These are phyloP conservation scores for Tenthredo notha DNA, from an alignment of 2,888 invertebrate genomes.

Conservation along the genomic window DNA sequence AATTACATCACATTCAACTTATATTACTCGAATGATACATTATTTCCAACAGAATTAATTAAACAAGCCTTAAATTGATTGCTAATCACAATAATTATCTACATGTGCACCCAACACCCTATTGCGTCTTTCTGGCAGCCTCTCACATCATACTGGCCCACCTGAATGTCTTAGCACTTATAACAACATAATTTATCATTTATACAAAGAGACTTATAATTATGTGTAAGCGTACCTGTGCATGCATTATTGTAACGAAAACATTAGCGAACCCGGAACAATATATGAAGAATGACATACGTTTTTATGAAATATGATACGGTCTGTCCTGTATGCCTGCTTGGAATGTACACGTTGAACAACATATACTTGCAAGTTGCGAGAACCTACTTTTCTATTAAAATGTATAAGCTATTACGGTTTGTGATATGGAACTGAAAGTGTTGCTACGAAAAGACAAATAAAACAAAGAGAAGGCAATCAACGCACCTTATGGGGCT, in stretches of 20 bases:
- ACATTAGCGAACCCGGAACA: background rate
- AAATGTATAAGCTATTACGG: background rate
- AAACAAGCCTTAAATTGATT: background rate
- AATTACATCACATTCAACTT: background rate
- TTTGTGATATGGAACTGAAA: background rate
- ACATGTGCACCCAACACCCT: background rate
- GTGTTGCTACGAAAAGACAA: background rate
- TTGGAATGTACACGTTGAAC: constrained; percentile 13
- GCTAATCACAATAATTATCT: background rate
- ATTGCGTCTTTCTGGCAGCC: background rate
- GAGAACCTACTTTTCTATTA: background rate
- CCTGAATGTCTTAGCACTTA: background rate
- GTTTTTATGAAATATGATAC: background rate
- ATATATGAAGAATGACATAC: background rate
- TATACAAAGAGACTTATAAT: background rate
- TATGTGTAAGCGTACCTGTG: background rate
- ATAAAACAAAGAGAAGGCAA: background rate
- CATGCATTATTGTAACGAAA: background rate
- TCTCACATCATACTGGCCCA: background rate
- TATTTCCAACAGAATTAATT: background rate
- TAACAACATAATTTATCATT: background rate
- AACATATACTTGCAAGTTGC: background rate
- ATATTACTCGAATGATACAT: background rate
- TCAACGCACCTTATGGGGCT: background rate
- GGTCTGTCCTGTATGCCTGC: background rate